Conservation (phyloP, 2,888 invertebrate genomes). For the Epinotia bilunana region DNA sequence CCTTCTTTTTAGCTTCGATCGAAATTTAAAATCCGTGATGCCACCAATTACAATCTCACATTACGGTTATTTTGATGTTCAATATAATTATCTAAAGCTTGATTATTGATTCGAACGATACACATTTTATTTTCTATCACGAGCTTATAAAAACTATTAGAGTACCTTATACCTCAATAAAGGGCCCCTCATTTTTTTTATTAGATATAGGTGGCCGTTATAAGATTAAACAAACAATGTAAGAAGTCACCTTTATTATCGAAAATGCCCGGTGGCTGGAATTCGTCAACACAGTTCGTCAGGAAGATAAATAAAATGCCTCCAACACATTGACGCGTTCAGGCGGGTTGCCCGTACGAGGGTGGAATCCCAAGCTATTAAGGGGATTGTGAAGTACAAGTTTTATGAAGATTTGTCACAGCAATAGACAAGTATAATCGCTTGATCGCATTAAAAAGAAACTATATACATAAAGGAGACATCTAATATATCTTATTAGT, state of each 20-base stretch:
- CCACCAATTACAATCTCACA: no score
- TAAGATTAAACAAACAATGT: not conserved
- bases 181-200: not conserved
- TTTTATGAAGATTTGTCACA: not conserved
- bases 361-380: not conserved
- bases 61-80: no score
- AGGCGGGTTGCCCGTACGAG: not conserved
- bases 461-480: no score
- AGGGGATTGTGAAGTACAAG: not conserved
- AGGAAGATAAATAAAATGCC: not conserved
- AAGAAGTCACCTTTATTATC: not conserved
- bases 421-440: not conserved
- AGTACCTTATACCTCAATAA: not conserved
- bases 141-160: no score
- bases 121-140: no score
- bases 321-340: not conserved
- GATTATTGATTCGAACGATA: no score
- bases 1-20: no score
- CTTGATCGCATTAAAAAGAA: no score
- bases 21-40: no score
- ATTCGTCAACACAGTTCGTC: slow-evolving; percentile 2
- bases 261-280: not conserved
- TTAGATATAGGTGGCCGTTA: not conserved
- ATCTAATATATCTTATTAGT: no score
- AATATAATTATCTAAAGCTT: no score